phyloP scores from a whole-genome alignment of 2,888 invertebrate species.

The Tachina grossa region DNA sequence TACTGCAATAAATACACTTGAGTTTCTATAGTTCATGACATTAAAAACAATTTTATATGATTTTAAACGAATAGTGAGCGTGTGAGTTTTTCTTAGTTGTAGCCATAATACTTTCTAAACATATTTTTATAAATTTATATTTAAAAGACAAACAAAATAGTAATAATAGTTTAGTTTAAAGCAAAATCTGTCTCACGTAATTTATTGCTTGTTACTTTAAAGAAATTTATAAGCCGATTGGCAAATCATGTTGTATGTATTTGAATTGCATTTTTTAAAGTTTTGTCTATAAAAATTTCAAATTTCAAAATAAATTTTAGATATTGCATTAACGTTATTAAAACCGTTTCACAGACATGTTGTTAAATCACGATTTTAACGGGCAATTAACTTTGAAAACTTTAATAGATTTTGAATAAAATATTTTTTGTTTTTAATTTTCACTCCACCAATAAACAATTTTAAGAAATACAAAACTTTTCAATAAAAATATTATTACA shows the following conservation, averaged over 20 bases:
- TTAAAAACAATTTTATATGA: not conserved
- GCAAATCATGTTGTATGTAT: not conserved
- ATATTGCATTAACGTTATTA: too few relatives aligned
- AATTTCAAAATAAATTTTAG: too few relatives aligned
- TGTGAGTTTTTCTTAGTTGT: not conserved
- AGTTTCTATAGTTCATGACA: not conserved
- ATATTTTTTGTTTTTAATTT: too few relatives aligned
- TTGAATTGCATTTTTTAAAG: not conserved
- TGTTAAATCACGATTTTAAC: too few relatives aligned
- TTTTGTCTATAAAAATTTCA: too few relatives aligned
- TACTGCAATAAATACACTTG: not conserved
- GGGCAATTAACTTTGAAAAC: too few relatives aligned
- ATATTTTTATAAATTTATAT: not conserved
- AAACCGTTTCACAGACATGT: too few relatives aligned
- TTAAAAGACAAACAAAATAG: constrained; percentile 2
- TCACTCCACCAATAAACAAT: too few relatives aligned
- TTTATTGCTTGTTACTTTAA: not conserved
- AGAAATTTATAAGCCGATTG: not conserved
- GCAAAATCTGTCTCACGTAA: constrained; percentile 9
- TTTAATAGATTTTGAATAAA: too few relatives aligned
- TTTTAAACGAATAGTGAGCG: not conserved
- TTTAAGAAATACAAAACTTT: too few relatives aligned
- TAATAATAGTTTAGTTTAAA: not conserved
- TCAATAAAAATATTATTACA: too few relatives aligned
- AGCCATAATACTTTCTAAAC: constrained; percentile 10